Conservation (phyloP, 2,113 vertebrate species). For the Pygoscelis adeliae region DNA sequence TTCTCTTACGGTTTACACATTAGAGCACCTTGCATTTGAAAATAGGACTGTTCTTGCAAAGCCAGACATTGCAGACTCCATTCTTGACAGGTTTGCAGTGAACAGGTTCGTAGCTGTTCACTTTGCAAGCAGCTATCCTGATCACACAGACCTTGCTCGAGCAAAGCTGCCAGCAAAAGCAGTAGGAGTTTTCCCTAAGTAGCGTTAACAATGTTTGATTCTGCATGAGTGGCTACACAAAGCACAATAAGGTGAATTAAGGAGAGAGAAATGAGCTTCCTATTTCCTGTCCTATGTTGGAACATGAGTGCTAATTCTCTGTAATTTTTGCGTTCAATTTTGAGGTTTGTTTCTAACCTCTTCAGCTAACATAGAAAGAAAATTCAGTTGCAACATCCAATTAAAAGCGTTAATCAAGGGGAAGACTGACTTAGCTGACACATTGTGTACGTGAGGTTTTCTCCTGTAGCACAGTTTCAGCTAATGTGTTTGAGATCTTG, state of each 20-base stretch:
- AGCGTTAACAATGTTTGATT: background rate
- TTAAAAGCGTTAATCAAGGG: background rate
- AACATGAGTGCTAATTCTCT: accelerated
- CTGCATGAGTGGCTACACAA: background rate
- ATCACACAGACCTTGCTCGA: background rate
- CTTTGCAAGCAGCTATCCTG: background rate
- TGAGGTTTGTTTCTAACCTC: background rate
- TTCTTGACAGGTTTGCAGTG: background rate
- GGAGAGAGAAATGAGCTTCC: background rate
- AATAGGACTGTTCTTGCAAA: background rate
- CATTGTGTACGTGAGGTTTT: background rate
- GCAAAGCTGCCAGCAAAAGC: background rate
- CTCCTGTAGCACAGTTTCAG: background rate
- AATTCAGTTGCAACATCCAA: background rate
- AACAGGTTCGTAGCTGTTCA: background rate
- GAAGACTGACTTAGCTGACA: background rate
- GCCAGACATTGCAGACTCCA: accelerated
- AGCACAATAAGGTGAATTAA: background rate
- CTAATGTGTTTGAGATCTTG: background rate
- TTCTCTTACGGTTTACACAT: background rate
- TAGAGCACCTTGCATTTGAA: background rate
- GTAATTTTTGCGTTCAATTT: background rate
- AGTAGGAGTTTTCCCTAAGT: background rate
- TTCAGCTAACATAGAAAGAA: background rate
- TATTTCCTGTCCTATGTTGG: background rate